These are phyloP conservation scores for Festucalex cinctus DNA, from an alignment of 2,113 vertebrate species.

Conservation along the genomic window DNA sequence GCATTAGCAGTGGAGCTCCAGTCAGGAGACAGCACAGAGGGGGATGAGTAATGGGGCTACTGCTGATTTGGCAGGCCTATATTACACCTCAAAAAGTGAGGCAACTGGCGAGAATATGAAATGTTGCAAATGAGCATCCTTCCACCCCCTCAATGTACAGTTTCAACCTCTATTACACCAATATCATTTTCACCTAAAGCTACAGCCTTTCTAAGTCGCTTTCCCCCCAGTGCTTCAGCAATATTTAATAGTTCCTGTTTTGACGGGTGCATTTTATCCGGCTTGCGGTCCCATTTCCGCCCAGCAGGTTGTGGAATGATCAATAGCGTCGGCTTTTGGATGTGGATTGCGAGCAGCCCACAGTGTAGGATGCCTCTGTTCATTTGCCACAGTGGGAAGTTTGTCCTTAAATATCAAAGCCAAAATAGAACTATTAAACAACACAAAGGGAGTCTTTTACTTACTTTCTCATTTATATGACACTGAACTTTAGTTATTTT, in stretches of 20 bases:
- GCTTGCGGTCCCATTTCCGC: neutral
- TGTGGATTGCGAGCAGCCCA: neutral
- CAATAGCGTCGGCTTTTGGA: slow-evolving; percentile 24
- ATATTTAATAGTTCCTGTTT: slow-evolving; percentile 4
- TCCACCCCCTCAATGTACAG: slow-evolving; percentile 5
- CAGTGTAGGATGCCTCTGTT: neutral
- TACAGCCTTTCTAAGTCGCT: no score
- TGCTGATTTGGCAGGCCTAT: slow-evolving; percentile 64
- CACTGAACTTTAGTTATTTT: neutral
- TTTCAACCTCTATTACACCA: slow-evolving; percentile 13
- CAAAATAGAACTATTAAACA: slow-evolving; percentile 10
- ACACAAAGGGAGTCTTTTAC: neutral
- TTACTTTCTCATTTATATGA: neutral
- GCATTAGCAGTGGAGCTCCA: slow-evolving; percentile 64
- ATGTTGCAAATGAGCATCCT: slow-evolving; percentile 53
- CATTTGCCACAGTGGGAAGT: neutral
- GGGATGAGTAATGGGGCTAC: slow-evolving; percentile 68
- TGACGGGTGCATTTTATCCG: slow-evolving; percentile 18
- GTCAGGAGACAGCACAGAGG: slow-evolving; percentile 65
- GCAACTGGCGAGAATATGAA: slow-evolving; percentile 60
- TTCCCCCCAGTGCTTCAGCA: neutral
- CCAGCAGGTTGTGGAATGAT: slow-evolving; percentile 35
- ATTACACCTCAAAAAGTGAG: slow-evolving; percentile 63
- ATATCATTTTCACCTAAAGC: slow-evolving; percentile 1
- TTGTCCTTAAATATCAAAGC: slow-evolving; percentile 7